Conservation (phyloP, 2,113 vertebrate genomes). For the Vombatus ursinus region DNA sequence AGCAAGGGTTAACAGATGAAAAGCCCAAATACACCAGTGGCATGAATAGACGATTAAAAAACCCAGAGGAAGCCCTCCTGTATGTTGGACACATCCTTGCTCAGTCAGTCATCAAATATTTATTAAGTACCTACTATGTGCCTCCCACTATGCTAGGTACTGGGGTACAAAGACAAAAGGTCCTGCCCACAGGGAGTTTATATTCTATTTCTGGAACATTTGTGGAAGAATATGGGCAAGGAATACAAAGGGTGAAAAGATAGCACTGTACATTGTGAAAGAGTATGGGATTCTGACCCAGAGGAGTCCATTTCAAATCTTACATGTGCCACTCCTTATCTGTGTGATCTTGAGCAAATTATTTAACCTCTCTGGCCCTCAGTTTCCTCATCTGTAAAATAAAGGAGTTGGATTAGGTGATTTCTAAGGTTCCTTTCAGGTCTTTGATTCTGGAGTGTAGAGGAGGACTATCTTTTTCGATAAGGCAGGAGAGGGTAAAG, state of each 20-base stretch:
- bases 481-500: background rate
- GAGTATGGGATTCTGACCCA: background rate
- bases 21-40: background rate
- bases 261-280: background rate
- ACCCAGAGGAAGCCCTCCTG: background rate
- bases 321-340: background rate
- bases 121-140: background rate
- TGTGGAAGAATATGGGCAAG: background rate
- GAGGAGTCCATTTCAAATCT: background rate
- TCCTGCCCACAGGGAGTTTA: conserved; percentile 6
- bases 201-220: background rate
- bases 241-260: background rate
- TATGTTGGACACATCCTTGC: conserved; percentile 1
- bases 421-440: background rate
- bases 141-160: no score
- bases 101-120: background rate
- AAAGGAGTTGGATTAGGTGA: background rate
- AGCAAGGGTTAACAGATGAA: background rate
- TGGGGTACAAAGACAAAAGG: background rate
- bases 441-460: background rate
- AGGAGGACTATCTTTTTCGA: background rate
- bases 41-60: background rate
- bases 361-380: background rate
- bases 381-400: background rate
- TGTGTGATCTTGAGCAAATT: background rate